Conservation (phyloP, 2,797 vertebrate species). For the Sebastes vulpes region DNA sequence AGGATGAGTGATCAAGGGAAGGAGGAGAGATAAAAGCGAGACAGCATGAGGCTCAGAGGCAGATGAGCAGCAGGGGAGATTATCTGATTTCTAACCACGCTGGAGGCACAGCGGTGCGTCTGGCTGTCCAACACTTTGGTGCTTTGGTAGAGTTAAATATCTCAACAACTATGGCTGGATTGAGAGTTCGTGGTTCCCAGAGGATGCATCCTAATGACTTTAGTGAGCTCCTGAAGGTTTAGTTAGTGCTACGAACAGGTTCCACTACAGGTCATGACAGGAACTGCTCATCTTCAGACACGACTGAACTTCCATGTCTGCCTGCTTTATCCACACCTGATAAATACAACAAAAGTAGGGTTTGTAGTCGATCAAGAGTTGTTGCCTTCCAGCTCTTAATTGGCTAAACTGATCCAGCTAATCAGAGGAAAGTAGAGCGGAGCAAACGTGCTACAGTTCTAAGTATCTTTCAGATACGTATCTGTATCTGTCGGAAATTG, state of each 20-base stretch:
- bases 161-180: neutral
- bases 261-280: neutral
- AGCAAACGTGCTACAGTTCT: too few species aligned
- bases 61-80: constrained; percentile 25
- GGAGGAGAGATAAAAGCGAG: constrained; percentile 22
- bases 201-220: neutral
- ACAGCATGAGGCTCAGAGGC: neutral
- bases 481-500: too few species aligned
- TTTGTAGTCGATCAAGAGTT: neutral
- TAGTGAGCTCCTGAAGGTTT: neutral
- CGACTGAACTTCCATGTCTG: neutral
- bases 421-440: too few species aligned
- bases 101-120: neutral
- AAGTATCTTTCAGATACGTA: too few species aligned
- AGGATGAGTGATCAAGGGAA: constrained; percentile 24
- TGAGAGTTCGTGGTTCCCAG: neutral
- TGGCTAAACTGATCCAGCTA: too few species aligned
- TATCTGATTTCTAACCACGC: constrained; percentile 12
- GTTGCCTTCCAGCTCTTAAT: neutral
- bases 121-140: neutral
- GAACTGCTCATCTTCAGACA: too few species aligned
- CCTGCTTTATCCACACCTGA: neutral
- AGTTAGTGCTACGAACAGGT: neutral
- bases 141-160: neutral
- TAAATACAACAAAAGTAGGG: too few species aligned